Base-by-base conservation (phyloP, 2,113 vertebrate genomes). In the Coregonus clupeaformis region DNA sequence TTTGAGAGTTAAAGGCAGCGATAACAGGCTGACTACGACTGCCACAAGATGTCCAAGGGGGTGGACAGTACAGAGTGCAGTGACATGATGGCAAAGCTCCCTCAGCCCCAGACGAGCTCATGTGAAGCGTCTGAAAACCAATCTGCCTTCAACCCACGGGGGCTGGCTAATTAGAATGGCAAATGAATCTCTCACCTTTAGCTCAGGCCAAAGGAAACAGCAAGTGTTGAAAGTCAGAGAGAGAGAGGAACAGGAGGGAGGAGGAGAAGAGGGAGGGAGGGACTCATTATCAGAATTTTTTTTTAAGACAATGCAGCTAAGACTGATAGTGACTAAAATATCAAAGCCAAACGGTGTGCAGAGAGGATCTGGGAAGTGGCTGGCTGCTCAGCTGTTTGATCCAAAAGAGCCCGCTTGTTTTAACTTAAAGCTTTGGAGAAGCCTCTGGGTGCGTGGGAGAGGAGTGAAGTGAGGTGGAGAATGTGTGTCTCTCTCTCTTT, bases 381-480 rank as follows among this genome's bases (percentile, higher is more conserved):
- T 84, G 76, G 83, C 81, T 84, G 82, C 69, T 68, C 76, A 69
- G 78, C 75, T 77, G 82, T 91, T 89, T 91, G 86, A 90, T 90
- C 82, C 82, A 84, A 79, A 77, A 81, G 77, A 80, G 82, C 64
- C n/a, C 72, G 29, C 82, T 88, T 87, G 84, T 90, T 87, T 86
- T 84, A 73, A 73, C 85, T 89, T 89, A 91, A 91, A 87, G 89
- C 87, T 89, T 87, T 87, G 73, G 80, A 84, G 86, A 85, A 86
- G 86, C 90, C 84, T 89, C 79, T 84, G 80, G 89, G 85, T 85
- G 73, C 78, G 62, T 45, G 22, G 71, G 64, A 55, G 63, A 80
- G 75, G 83, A 76, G 79, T 77, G 82, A 88, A 82, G 75, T 36
- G 71, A 80, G 80, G 86, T 81, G 80, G 77, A 89, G 84, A 27